Evolutionary conservation across 35 echinoderm and acorn worm species (phyloP), one percentile per base, ranked within the genome.

Genomic region (Stichopus chloronotus): DNA sequence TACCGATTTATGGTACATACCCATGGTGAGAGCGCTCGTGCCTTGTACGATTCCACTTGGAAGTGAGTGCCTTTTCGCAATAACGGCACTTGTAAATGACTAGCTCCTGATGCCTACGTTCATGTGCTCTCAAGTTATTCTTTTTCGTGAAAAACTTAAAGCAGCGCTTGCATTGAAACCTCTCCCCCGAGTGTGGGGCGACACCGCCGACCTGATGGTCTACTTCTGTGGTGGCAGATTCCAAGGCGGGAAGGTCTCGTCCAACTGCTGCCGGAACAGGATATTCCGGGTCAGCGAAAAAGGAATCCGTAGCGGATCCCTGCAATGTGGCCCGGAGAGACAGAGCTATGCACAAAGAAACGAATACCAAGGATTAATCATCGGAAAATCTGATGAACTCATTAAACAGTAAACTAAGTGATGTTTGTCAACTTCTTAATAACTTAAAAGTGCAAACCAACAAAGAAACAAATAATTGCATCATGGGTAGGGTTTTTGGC

Each of bases 1-100:
- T 3, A 43, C 30, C 3, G 30, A 65, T 19, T 65, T 65, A 95
- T 25, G 94, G 91, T 68, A 58, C 79, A 55, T 93, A 76, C 12
- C 94, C 94, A 0, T 92, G 78, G 61, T 95, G 94, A 16, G 84
- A 93, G 20, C 69, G 52, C 53, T 69, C 57, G 55, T 95, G 94
- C 1, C 92, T 84, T 24, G 79, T 93, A 5, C 93, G 71, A 78
- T 95, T 87, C 9, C 83, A 74, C 5, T 55, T 61, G n/a, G 86
- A 88, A 21, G 92, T 90, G 43, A 95, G 93, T 23, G 94, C 25
- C 14, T 78, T 92, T 53, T 55, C 87, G 11, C 87, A 89, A 52
- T 54, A 89, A 63, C 65, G 59, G 55, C 87, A 89, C 69, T 74
- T 74, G 17, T 74, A 74, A 74, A 74, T 74, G 22, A 74, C 69